Conservation (phyloP, 2,797 vertebrate genomes). For the Valencia hispanica region DNA sequence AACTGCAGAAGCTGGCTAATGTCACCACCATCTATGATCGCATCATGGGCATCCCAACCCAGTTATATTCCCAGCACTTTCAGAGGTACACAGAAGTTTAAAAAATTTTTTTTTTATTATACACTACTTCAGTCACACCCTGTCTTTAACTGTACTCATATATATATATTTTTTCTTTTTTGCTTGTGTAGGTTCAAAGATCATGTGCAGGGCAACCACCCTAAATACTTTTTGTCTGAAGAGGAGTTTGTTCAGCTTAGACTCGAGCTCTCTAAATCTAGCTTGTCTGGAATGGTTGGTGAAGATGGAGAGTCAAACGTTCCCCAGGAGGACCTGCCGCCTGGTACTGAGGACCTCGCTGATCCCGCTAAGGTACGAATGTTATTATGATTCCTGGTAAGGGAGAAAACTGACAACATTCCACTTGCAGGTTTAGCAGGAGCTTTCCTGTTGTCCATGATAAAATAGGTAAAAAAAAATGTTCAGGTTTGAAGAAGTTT, state of each 20-base stretch:
- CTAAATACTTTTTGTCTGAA: constrained; percentile 91
- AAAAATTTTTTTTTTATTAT: neutral
- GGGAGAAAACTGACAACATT: constrained; percentile 33
- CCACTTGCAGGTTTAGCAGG: constrained; percentile 62
- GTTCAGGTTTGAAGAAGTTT: constrained; percentile 83
- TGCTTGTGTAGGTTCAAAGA: constrained; percentile 90
- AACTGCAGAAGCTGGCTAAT: constrained; percentile 88
- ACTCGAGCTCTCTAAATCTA: constrained; percentile 89
- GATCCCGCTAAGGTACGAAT: constrained; percentile 94
- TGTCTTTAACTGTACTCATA: too few relatives aligned
- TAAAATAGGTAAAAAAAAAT: constrained; percentile 61
- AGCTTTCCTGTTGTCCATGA: constrained; percentile 69
- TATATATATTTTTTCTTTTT: neutral
- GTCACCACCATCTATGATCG: constrained; percentile 95
- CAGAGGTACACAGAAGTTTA: constrained; percentile 84
- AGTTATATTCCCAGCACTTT: constrained; percentile 95
- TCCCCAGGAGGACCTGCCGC: constrained; percentile 86
- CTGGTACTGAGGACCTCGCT: constrained; percentile 90
- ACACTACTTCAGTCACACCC: neutral
- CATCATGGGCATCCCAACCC: constrained; percentile 94
- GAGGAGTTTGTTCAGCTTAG: constrained; percentile 95
- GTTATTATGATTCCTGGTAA: neutral
- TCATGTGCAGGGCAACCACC: constrained; percentile 93
- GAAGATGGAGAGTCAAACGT: constrained; percentile 78
- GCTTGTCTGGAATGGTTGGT: constrained; percentile 72